Percentiles rank a stretch among this genome's conserved stretches.
phyloP scores from a whole-genome alignment of 1,140 invertebrate genomes.

The Cecropterus lyciades region DNA sequence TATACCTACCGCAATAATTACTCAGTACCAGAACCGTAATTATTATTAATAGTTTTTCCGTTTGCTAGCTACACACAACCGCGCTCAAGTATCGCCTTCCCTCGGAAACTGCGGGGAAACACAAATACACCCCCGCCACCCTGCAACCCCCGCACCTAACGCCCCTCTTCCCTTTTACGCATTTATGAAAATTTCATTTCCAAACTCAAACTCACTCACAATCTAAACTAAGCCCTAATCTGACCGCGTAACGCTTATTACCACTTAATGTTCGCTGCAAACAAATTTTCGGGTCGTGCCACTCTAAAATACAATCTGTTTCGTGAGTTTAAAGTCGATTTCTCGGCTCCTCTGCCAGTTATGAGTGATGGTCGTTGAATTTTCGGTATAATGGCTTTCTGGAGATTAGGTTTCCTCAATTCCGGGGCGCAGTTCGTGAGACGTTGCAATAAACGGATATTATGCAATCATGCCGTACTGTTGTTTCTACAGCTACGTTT shows the following conservation, averaged over 20 bases:
- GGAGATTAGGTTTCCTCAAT: conserved; percentile 79
- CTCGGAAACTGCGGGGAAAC: conserved; percentile 69
- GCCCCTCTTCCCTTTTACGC: conserved; percentile 46
- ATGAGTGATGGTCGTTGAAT: conserved; percentile 66
- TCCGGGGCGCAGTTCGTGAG: conserved; percentile 50
- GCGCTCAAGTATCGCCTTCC: conserved; percentile 65
- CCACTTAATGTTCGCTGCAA: conserved; percentile 57
- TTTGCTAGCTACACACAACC: conserved; percentile 58
- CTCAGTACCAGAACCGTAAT: conserved; percentile 61
- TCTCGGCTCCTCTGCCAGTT: conserved; percentile 38
- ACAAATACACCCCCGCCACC: conserved; percentile 56
- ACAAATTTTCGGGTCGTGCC: conserved; percentile 49
- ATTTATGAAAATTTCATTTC: conserved; percentile 81
- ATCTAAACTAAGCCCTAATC: conserved; percentile 72
- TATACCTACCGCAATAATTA: conserved; percentile 50
- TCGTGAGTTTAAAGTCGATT: conserved; percentile 49
- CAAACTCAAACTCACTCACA: conserved; percentile 52
- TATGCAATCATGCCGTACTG: conserved; percentile 64
- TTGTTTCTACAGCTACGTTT: conserved; percentile 23
- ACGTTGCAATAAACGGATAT: conserved; percentile 69
- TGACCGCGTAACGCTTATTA: conserved; percentile 59
- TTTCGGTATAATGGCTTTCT: conserved; percentile 74
- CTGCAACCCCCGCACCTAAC: conserved; percentile 33
- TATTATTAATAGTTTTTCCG: conserved; percentile 78
- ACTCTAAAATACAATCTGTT: conserved; percentile 61